Conservation (phyloP, 2,797 vertebrate genomes). For the Anableps anableps region DNA sequence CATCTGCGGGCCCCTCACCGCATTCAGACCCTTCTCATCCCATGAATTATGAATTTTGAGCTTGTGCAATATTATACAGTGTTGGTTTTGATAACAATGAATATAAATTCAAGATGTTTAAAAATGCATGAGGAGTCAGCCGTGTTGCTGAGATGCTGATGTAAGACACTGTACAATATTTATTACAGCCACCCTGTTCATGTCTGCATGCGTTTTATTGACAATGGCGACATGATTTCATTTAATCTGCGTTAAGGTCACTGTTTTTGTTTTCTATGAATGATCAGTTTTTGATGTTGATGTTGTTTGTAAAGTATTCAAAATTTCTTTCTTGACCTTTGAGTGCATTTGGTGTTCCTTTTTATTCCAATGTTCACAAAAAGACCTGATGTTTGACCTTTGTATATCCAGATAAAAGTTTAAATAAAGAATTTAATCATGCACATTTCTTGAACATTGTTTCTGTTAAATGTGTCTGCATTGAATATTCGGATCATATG, state of each 20-base stretch:
- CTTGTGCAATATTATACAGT: slow-evolving; percentile 82
- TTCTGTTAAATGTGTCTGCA: background rate
- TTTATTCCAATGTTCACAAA: slow-evolving; percentile 64
- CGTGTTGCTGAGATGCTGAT: slow-evolving; percentile 49
- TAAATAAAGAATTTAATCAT: slow-evolving; percentile 65
- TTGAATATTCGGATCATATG: slow-evolving; percentile 29
- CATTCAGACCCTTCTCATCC: slow-evolving; percentile 58
- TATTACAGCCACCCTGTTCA: slow-evolving; percentile 37
- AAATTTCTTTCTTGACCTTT: slow-evolving; percentile 53
- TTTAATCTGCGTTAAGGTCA: background rate
- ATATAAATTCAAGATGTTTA: slow-evolving; percentile 69
- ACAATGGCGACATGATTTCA: background rate
- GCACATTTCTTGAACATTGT: slow-evolving; percentile 16
- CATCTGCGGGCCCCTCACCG: slow-evolving; percentile 39
- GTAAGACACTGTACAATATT: slow-evolving; percentile 73
- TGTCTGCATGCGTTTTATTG: slow-evolving; percentile 56
- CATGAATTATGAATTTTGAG: slow-evolving; percentile 83
- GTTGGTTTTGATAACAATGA: slow-evolving; percentile 74
- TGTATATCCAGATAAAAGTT: slow-evolving; percentile 67
- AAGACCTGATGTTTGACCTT: slow-evolving; percentile 67
- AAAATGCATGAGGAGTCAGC: slow-evolving; percentile 67
- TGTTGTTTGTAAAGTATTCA: slow-evolving; percentile 24
- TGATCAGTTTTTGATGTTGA: background rate
- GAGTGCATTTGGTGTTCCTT: slow-evolving; percentile 43
- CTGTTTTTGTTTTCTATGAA: slow-evolving; percentile 54